Conservation (phyloP, 23 tunicate species). For the Trididemnum miniatum region DNA sequence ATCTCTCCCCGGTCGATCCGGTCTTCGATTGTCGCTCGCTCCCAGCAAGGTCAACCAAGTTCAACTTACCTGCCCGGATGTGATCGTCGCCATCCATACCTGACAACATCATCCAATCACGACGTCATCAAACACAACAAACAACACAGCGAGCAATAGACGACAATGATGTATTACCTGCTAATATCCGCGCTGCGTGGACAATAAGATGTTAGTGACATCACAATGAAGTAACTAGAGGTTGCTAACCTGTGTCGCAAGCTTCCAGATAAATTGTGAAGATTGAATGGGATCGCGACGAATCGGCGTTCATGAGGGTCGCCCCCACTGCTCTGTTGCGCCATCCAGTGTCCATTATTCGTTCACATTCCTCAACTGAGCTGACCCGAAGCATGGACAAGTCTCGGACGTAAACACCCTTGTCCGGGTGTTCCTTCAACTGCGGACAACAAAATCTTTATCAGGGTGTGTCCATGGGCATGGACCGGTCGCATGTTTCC, state of each 20-base stretch:
- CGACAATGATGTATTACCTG: too few relatives aligned
- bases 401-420: slow-evolving; percentile 91
- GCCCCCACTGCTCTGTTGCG: slow-evolving; percentile 91
- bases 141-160: too few relatives aligned
- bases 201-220: too few relatives aligned
- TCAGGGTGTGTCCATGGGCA: too few relatives aligned
- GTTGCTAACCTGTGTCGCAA: slow-evolving; percentile 98
- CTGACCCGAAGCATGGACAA: slow-evolving; percentile 72
- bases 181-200: too few relatives aligned
- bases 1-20: slow-evolving; percentile 93
- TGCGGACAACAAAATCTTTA: too few relatives aligned
- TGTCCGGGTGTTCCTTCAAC: slow-evolving; percentile 97
- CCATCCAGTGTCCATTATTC: slow-evolving; percentile 92
- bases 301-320: slow-evolving; percentile 97
- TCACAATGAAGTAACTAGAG: too few relatives aligned
- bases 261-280: slow-evolving; percentile 97
- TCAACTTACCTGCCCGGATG: slow-evolving; percentile 92
- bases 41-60: slow-evolving; percentile 98
- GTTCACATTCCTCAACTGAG: slow-evolving; percentile 88
- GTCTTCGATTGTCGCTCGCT: slow-evolving; percentile 98
- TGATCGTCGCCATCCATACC: slow-evolving; percentile 91
- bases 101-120: too few relatives aligned
- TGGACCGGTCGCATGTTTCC: too few relatives aligned
- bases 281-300: slow-evolving; percentile 95
- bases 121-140: too few relatives aligned